phyloP scores from a whole-genome alignment of 2,888 invertebrate genomes.

The Agrotis exclamationis region DNA sequence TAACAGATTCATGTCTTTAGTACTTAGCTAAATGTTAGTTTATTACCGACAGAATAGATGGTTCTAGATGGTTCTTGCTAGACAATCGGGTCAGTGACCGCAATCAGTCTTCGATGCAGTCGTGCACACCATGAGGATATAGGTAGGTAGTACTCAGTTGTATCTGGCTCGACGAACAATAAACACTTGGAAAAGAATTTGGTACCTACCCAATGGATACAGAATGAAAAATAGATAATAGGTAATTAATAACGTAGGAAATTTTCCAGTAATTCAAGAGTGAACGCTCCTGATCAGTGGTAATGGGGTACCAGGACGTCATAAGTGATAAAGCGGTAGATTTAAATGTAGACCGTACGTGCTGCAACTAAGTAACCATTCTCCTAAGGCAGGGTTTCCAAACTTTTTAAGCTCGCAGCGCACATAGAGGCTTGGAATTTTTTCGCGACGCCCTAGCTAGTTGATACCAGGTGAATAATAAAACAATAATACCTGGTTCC shows the following conservation, averaged over 20 bases:
- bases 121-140: constrained; percentile 9
- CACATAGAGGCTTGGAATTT: too few species aligned
- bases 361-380: too few species aligned
- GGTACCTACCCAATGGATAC: not conserved
- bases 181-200: constrained; percentile 18
- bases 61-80: constrained; percentile 1
- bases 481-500: too few species aligned
- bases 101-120: constrained; percentile 23
- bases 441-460: too few species aligned
- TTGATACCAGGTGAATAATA: too few species aligned
- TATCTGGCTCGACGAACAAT: constrained; percentile 37
- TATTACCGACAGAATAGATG: not conserved
- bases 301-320: constrained; percentile 1
- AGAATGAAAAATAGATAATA: not conserved
- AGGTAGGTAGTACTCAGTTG: constrained; percentile 6
- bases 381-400: too few species aligned
- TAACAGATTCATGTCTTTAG: not conserved
- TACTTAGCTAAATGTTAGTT: not conserved
- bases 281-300: not conserved
- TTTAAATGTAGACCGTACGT: not conserved
- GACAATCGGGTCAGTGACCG: constrained; percentile 29
- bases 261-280: too few species aligned
- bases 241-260: too few species aligned
- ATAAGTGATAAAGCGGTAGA: not conserved
- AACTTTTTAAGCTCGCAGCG: too few species aligned